Conservation (phyloP, 1,140 invertebrate species). For the Centruroides sculpturatus region DNA sequence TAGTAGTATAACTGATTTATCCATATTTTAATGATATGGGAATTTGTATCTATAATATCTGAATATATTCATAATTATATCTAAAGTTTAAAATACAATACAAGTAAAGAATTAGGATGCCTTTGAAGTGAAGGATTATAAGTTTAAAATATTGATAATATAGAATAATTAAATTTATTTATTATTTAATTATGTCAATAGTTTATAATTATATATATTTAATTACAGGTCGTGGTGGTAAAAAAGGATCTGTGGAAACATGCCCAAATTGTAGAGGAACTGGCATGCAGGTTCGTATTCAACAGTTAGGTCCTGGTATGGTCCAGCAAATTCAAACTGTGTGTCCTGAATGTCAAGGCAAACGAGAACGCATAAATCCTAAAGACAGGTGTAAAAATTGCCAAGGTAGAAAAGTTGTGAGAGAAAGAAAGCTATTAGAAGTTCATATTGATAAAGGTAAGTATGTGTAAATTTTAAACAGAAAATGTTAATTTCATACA, state of each 20-base stretch:
- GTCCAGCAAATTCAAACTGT: conserved; percentile 88
- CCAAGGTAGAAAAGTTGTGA: conserved; percentile 73
- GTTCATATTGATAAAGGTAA: conserved; percentile 91
- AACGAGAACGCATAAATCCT: conserved; percentile 50
- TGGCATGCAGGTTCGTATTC: conserved; percentile 80
- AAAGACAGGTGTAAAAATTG: conserved; percentile 90
- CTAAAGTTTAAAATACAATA: no score
- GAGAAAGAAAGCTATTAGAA: conserved; percentile 89
- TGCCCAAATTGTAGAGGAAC: conserved; percentile 76
- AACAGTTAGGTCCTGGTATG: conserved; percentile 88
- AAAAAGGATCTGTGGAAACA: conserved; percentile 75
- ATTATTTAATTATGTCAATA: no score
- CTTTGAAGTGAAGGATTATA: no score
- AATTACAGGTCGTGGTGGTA: conserved; percentile 56
- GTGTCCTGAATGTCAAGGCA: conserved; percentile 74
- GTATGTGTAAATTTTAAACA: neutral
- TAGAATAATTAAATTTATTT: no score
- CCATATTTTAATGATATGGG: no score
- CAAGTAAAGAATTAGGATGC: no score
- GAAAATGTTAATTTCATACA: no score
- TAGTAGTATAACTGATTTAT: no score
- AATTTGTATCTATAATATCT: no score
- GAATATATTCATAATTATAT: no score
- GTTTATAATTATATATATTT: neutral
- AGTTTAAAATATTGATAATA: no score